Base-by-base conservation (phyloP, 2,113 vertebrate genomes). In the Charadrius vociferus region DNA sequence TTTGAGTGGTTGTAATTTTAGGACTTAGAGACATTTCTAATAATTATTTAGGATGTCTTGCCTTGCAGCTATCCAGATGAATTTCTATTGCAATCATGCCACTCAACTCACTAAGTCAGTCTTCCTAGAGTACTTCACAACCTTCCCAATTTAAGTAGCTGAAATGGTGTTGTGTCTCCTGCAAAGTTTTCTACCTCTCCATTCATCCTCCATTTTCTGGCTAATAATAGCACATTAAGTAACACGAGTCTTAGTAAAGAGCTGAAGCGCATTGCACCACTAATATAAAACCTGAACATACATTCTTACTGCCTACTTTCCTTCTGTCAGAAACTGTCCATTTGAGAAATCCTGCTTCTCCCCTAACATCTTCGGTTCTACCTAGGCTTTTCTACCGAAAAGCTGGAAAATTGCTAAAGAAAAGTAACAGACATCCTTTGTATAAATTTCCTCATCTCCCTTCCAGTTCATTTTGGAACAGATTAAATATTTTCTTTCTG, bases 201-300 rank as follows among this genome's bases (percentile, higher is more conserved):
- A 0, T 81, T 82, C 43, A 65, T 56, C 30, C 56, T 73, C 58
- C 24, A 83, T 92, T 93, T 95, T 73, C 63, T 77, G 37, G 12
- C n/a, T 93, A 86, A 61, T 65, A 95, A 92, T n/a, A 93, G 58
- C n/a, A 95, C 49, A 61, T 47, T 43, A 72, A 94, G 32, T 74
- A 92, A 90, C 23, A 55, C 0, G 0, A 80, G 17, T 55, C 37
- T 68, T 67, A 79, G 52, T 39, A 86, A 92, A 82, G 49, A 82
- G 43, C 18, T 56, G 62, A 93, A 88, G 39, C 65, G 65, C n/a
- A 39, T 9, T 80, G 53, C 20, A 66, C 21, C 65, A 47, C 45
- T 72, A 72, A 72, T 61, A 56, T 10, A 77, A 93, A 68, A 65
- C 47, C 49, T n/a, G 17, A 95, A 59, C 29, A 67, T 24, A 66